Evolutionary conservation across 2,888 invertebrate genomes (phyloP).

Genomic region (Pandemis corylana): DNA sequence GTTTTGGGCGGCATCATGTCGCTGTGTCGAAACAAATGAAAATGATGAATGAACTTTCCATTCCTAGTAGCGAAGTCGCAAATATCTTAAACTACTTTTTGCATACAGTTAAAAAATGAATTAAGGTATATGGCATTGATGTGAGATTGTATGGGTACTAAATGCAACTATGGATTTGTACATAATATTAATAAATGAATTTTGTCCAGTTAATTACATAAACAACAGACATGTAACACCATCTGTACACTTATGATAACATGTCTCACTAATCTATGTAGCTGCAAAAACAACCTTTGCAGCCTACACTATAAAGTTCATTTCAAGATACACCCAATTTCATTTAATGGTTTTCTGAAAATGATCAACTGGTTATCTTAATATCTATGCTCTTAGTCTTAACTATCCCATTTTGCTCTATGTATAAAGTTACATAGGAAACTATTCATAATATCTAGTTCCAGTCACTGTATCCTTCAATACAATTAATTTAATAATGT

Average conservation of each 20-base stretch:
- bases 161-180: neutral
- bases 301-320: conserved; percentile 14
- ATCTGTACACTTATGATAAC: conserved; percentile 20
- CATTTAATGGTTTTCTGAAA: conserved; percentile 8
- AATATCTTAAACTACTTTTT: neutral
- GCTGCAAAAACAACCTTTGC: conserved; percentile 32
- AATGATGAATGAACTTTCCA: neutral
- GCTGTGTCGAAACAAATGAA: neutral
- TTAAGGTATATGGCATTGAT: conserved; percentile 2
- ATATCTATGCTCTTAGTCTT: conserved; percentile 22
- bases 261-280: conserved; percentile 25
- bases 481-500: conserved; percentile 9
- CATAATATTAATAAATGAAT: neutral
- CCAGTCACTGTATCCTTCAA: conserved; percentile 26
- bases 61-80: neutral
- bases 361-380: conserved; percentile 22
- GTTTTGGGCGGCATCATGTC: neutral
- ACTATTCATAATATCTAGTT: conserved; percentile 28
- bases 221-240: conserved; percentile 9
- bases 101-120: neutral
- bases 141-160: neutral
- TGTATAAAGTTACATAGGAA: conserved; percentile 41
- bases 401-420: conserved; percentile 32
- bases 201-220: conserved; percentile 1
- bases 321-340: conserved; percentile 16